These are phyloP conservation scores for Ochropleura plecta DNA, from an alignment of 2,888 invertebrate species.

Conservation along the genomic window DNA sequence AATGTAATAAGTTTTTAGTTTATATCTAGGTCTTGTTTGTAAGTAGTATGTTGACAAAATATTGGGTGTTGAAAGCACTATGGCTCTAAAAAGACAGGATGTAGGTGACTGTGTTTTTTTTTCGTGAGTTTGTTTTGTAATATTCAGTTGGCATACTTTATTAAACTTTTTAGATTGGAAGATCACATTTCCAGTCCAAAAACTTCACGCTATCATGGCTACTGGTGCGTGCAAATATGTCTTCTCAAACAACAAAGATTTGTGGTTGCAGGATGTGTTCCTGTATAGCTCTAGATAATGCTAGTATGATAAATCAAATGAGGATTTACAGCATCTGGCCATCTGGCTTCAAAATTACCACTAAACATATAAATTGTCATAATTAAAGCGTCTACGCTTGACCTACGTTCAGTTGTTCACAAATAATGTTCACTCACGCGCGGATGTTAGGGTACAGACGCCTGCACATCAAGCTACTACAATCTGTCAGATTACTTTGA, in stretches of 20 bases:
- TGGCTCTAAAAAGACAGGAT: background rate
- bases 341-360: background rate
- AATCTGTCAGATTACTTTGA: too few relatives aligned
- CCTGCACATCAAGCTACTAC: too few relatives aligned
- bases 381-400: conserved; percentile 20
- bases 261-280: background rate
- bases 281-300: background rate
- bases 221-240: background rate
- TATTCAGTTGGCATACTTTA: background rate
- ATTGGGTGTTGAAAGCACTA: background rate
- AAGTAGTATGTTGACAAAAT: conserved; percentile 57
- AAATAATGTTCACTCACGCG: conserved; percentile 18
- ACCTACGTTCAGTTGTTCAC: conserved; percentile 2
- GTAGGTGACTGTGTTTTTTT: background rate
- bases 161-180: background rate
- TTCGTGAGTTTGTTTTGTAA: background rate
- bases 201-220: background rate
- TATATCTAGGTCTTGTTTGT: conserved; percentile 60
- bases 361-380: conserved; percentile 6
- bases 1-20: conserved; percentile 54
- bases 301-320: background rate
- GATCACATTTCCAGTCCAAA: background rate
- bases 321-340: background rate
- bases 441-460: conserved; percentile 2
- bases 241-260: conserved; percentile 1